These are phyloP conservation scores for Setophaga coronata DNA, from an alignment of 2,113 vertebrate genomes.

Conservation along the genomic window DNA sequence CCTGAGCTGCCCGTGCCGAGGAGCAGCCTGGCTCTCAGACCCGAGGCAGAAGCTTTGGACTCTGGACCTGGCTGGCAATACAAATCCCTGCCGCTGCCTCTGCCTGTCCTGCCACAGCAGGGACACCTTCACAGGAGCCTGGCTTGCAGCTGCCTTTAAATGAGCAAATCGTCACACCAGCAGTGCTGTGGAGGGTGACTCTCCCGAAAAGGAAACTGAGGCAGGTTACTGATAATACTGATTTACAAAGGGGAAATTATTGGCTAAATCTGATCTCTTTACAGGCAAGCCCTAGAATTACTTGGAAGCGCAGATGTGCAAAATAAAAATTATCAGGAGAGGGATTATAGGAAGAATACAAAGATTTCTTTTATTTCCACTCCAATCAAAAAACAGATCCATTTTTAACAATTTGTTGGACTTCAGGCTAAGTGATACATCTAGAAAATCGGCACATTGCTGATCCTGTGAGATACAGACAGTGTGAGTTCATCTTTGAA, in stretches of 20 bases:
- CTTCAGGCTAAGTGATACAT: neutral
- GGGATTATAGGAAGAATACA: neutral
- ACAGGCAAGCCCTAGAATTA: neutral
- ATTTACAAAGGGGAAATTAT: neutral
- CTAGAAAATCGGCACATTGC: neutral
- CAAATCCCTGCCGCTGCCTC: neutral
- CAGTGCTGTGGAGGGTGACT: neutral
- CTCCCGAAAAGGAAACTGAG: neutral
- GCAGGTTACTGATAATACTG: neutral
- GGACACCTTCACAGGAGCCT: fast-evolving
- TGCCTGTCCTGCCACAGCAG: neutral
- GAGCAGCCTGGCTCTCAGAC: neutral
- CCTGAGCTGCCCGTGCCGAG: fast-evolving
- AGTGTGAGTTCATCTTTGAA: neutral
- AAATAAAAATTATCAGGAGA: neutral
- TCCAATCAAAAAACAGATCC: neutral
- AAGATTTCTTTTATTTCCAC: neutral
- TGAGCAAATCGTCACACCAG: neutral
- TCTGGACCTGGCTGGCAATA: neutral
- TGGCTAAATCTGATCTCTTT: neutral
- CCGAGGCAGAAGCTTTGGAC: fast-evolving
- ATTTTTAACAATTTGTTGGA: neutral
- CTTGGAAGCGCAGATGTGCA: neutral
- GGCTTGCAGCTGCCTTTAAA: neutral
- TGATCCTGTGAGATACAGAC: neutral